Evolutionary conservation across 2,113 vertebrate genomes (phyloP), one percentile per base, ranked within the genome.

Genomic region (Chaenogobius annularis): DNA sequence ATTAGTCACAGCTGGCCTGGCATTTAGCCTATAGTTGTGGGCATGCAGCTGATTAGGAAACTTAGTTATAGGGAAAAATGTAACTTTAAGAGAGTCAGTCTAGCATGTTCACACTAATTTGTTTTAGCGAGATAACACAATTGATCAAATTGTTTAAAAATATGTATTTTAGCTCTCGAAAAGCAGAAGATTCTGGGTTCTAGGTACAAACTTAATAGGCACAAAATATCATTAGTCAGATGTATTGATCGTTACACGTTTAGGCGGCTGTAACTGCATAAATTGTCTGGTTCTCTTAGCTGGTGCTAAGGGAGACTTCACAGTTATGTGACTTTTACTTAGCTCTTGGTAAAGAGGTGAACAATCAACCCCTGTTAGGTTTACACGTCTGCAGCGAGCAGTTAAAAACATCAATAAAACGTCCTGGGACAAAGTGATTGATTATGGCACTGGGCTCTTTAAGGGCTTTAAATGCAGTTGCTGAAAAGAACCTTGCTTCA

Each of bases 1-100:
- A 78, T 82, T 73, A 78, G 66, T 83, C 81, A 78, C 48, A 77
- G 65, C 72, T 87, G 83, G 79, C 77, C 75, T 69, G 83, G 77
- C 79, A 75, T 69, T 65, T 43, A 50, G 37, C 70, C 66, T 68
- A 31, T 31, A 73, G 61, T 5, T 63, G 31, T 40, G 61, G 44
- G 54, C 56, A 73, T 67, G 23, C 55, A 68, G 72, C 48, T 82
- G 74, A 79, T 82, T 82, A 55, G 61, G 63, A 74, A 75, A 84
- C 63, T 75, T 31, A 67, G 55, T n/a, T 14, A 50, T 70, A 66
- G 68, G 35, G 69, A 68, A 66, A 35, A 71, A 44, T 56, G 13
- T 58, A 58, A n/a, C 50, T 54, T 54, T 20, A 20, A 22, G 10
- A 7, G 61, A 70, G 37, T 74, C 64, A 76, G 73, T 76, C 70